phyloP scores from a whole-genome alignment of 1,140 invertebrate genomes.

The Bicyclus anynana region DNA sequence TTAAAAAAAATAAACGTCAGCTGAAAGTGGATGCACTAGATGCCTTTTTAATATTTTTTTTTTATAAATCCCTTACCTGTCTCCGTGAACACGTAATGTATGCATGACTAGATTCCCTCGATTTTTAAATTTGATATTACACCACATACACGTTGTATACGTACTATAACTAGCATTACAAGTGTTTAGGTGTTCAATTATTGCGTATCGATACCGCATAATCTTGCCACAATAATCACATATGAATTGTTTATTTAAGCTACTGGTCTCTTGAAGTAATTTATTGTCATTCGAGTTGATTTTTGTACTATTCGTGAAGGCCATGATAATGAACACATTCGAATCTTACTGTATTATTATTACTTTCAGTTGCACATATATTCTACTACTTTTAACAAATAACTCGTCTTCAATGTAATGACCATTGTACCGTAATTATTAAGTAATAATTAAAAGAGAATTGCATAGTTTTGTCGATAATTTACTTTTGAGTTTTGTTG shows the following conservation, averaged over 20 bases:
- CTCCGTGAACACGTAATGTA: slow-evolving; percentile 17
- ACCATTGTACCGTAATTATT: background rate
- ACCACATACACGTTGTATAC: slow-evolving; percentile 27
- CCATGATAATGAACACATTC: too few relatives aligned
- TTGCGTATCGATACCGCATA: background rate
- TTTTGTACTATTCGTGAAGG: background rate
- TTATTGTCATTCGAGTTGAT: background rate
- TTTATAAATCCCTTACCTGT: slow-evolving; percentile 3
- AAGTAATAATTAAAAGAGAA: background rate
- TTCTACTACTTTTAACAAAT: background rate
- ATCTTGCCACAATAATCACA: slow-evolving; percentile 28
- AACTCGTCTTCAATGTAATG: background rate
- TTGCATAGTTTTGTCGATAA: background rate
- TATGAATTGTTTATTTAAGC: slow-evolving; percentile 28
- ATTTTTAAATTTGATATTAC: slow-evolving; percentile 32
- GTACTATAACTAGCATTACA: slow-evolving; percentile 5
- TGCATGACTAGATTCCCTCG: slow-evolving; percentile 25
- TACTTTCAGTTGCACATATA: too few relatives aligned
- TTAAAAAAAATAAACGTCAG: background rate
- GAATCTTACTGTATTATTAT: too few relatives aligned
- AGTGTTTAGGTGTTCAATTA: slow-evolving; percentile 8
- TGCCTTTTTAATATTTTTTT: background rate
- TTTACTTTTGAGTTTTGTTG: background rate
- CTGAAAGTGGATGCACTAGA: background rate
- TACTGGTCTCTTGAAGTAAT: slow-evolving; percentile 12